phyloP scores from a whole-genome alignment of 1,140 invertebrate genomes.

The Drosophila fuyamai region DNA sequence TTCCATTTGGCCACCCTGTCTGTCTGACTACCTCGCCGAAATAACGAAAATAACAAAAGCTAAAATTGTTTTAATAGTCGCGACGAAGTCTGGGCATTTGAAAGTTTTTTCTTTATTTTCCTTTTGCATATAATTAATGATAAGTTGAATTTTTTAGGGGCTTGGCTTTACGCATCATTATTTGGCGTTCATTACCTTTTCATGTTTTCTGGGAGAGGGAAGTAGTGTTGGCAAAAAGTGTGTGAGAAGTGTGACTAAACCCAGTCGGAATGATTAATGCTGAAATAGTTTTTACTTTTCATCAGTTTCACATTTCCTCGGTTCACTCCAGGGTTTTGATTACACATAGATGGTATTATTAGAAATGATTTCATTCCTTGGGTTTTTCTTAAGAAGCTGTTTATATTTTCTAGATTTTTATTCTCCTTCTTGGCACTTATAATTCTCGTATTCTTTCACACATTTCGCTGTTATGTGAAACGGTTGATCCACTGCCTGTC shows the following conservation, averaged over 20 bases:
- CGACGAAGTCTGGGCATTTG: conserved; percentile 53
- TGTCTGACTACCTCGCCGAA: neutral
- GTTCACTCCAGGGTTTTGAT: neutral
- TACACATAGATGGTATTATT: conserved; percentile 1
- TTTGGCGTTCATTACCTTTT: conserved; percentile 42
- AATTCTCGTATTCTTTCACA: conserved; percentile 27
- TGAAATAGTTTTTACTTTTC: conserved; percentile 3
- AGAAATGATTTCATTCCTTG: conserved; percentile 25
- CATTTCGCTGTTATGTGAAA: conserved; percentile 42
- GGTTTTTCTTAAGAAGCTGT: neutral
- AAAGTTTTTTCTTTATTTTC: conserved; percentile 42
- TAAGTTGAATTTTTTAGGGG: conserved; percentile 39
- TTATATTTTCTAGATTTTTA: conserved; percentile 5
- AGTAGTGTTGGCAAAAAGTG: conserved; percentile 30
- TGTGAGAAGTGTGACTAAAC: conserved; percentile 25
- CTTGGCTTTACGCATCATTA: conserved; percentile 54
- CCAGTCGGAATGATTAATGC: conserved; percentile 15
- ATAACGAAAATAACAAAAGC: conserved; percentile 20
- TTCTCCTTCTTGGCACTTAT: conserved; percentile 1
- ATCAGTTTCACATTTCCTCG: neutral
- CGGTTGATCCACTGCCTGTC: conserved; percentile 1
- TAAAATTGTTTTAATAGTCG: conserved; percentile 60
- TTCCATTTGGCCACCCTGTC: conserved; percentile 47
- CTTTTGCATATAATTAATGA: conserved; percentile 71
- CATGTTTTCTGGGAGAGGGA: conserved; percentile 1